Base-by-base conservation (phyloP, 1,140 invertebrate species). In the Drosophila equinoxialis region DNA sequence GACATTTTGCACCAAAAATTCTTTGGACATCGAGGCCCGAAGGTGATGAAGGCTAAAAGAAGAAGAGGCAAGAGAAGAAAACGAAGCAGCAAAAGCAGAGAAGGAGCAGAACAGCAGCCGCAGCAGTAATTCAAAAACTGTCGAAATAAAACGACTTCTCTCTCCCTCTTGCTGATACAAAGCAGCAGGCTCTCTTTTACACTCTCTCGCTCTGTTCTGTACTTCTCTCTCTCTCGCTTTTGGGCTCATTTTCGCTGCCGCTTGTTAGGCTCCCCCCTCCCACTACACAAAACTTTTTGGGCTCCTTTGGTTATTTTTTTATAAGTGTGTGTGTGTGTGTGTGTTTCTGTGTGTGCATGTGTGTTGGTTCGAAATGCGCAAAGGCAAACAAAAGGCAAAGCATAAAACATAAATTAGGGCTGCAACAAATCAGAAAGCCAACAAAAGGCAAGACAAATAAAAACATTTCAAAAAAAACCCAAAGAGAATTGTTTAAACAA, bases 101-200 rank as follows among this genome's bases (percentile, higher is more conserved):
- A 37, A 17, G 14, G 41, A 54, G 64, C 58, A 51, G 51, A 69
- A 33, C 45, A 65, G 48, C 64, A 60, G 64, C 67, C 66, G 42
- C 17, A 65, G 68, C 63, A 59, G 79, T 70, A 77, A 74, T 87
- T 86, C 83, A 82, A 83, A 86, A 89, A 87, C 83, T 87, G 83
- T 87, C 84, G 79, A 87, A 87, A 87, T 87, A 76, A 86, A 87
- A 87, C 83, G 83, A 69, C 83, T 86, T 83, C 72, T 81, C 64
- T 64, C 54, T 41, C 54, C 14, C 39, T 73, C 57, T 45, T 55
- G 11, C 57, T 54, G 30, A 17, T 37, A 37, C 39, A 51, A 39
- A 37, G 14, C 14, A 48, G 45, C 45, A 23, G 17, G 8, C 45
- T 51, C 45, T 51, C 41, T 45, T 37, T 30, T 30, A 30, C 30